Percentiles rank a stretch among this genome's conserved stretches.
Conservation (phyloP, 2,888 invertebrate genomes). For the Tortricodes alternella region DNA sequence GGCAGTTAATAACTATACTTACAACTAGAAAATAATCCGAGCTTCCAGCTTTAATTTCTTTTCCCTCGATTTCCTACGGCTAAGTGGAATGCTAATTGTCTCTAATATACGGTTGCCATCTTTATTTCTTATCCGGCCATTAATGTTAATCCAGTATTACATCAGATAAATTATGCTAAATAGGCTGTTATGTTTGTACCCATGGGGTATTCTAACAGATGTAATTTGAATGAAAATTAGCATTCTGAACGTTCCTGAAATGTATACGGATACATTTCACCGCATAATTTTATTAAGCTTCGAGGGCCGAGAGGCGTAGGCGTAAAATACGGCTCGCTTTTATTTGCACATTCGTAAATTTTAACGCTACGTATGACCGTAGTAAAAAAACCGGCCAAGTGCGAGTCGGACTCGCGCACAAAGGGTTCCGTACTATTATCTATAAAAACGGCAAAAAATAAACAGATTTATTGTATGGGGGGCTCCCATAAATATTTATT, state of each 20-base stretch:
- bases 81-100: constrained; percentile 9
- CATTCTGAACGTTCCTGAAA: constrained; percentile 16
- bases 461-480: no score
- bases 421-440: no score
- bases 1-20: no score
- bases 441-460: no score
- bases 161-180: constrained; percentile 13
- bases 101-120: not conserved
- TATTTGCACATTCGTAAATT: constrained; percentile 41
- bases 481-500: no score
- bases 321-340: constrained; percentile 18
- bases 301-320: not conserved
- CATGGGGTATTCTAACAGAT: not conserved
- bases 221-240: constrained; percentile 18
- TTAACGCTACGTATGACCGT: not conserved
- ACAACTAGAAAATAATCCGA: no score
- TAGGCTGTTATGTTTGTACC: constrained; percentile 2
- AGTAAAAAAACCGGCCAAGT: constrained; percentile 15
- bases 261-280: not conserved
- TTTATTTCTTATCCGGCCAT: constrained; percentile 4
- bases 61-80: not conserved
- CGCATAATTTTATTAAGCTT: not conserved
- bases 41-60: constrained; percentile 12
- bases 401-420: no score
- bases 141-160: constrained; percentile 7